phyloP scores from a whole-genome alignment of 92 coral and sea anemone genomes.

The Parazoanthus atlanticus region DNA sequence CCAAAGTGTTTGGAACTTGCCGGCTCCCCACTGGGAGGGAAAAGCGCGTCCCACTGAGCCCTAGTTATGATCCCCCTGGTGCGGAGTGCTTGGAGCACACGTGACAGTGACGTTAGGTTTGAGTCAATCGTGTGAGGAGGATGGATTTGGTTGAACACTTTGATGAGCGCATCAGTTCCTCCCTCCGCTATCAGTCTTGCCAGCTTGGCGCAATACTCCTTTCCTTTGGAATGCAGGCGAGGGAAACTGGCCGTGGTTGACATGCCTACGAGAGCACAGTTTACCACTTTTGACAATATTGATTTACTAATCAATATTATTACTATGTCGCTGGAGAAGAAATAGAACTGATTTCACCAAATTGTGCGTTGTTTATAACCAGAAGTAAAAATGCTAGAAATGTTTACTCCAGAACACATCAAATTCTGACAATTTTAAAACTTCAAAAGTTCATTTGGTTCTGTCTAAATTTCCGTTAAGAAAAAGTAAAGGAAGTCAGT shows the following conservation, averaged over 20 bases:
- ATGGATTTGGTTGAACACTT: slow-evolving; percentile 27
- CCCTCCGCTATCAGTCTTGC: slow-evolving; percentile 39
- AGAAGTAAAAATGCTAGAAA: neutral
- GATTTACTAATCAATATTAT: too few species aligned
- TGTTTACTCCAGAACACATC: neutral
- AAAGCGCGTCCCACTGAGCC: slow-evolving; percentile 45
- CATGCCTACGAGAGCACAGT: slow-evolving; percentile 9
- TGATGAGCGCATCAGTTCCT: slow-evolving; percentile 43
- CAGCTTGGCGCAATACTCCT: slow-evolving; percentile 47
- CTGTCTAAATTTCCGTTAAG: too few species aligned
- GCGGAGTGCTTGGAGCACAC: slow-evolving; percentile 29
- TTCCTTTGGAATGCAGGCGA: slow-evolving; percentile 41
- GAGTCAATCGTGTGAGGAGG: slow-evolving; percentile 36
- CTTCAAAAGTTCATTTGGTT: too few species aligned
- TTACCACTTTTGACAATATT: neutral
- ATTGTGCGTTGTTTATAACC: neutral
- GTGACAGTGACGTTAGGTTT: slow-evolving; percentile 5
- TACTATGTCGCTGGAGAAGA: neutral
- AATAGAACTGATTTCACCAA: neutral
- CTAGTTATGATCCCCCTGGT: slow-evolving; percentile 27
- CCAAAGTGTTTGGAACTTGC: slow-evolving; percentile 45
- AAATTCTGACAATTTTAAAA: neutral
- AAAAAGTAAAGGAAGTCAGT: too few species aligned
- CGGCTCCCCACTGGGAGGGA: slow-evolving; percentile 42
- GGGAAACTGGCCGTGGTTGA: slow-evolving; percentile 31